Evolutionary conservation across 2,113 vertebrate genomes (phyloP).

Genomic region (Neodontobutis hainanensis): DNA sequence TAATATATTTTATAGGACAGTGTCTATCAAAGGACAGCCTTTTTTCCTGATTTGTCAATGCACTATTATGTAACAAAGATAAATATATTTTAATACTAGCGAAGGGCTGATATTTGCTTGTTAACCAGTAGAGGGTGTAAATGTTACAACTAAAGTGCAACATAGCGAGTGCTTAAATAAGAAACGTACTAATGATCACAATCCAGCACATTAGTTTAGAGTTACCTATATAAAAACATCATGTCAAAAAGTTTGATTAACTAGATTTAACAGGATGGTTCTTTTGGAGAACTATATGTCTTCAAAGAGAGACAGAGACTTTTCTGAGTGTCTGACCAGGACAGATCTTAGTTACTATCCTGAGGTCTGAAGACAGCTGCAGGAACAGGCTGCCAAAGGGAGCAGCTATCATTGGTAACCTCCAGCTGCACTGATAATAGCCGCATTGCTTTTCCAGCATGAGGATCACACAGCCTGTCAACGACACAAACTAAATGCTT

Average conservation of each 20-base stretch:
- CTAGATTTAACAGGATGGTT: conserved; percentile 10
- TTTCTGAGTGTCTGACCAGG: conserved; percentile 45
- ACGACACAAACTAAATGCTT: conserved; percentile 30
- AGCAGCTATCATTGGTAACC: conserved; percentile 61
- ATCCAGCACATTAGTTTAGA: neutral
- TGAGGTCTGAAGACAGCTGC: conserved; percentile 72
- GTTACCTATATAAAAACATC: neutral
- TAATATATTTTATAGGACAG: too few relatives aligned
- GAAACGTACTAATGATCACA: too few relatives aligned
- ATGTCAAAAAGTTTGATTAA: too few relatives aligned
- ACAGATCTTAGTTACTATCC: conserved; percentile 57
- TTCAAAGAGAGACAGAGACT: conserved; percentile 16
- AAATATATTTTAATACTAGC: too few relatives aligned
- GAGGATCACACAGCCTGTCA: conserved; percentile 17
- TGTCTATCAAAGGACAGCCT: too few relatives aligned
- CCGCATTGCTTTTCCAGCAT: conserved; percentile 26
- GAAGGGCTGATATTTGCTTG: neutral
- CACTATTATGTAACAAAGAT: too few relatives aligned
- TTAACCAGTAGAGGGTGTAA: conserved; percentile 50
- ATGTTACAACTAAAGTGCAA: conserved; percentile 9
- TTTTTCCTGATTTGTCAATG: too few relatives aligned
- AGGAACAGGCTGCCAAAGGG: conserved; percentile 58
- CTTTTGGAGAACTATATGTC: neutral
- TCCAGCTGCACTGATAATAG: conserved; percentile 56
- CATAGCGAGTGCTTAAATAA: neutral